Percentiles rank a stretch among this genome's conserved stretches.
These are phyloP conservation scores for Eumaeus atala DNA, from an alignment of 1,140 invertebrate genomes.

Conservation along the genomic window DNA sequence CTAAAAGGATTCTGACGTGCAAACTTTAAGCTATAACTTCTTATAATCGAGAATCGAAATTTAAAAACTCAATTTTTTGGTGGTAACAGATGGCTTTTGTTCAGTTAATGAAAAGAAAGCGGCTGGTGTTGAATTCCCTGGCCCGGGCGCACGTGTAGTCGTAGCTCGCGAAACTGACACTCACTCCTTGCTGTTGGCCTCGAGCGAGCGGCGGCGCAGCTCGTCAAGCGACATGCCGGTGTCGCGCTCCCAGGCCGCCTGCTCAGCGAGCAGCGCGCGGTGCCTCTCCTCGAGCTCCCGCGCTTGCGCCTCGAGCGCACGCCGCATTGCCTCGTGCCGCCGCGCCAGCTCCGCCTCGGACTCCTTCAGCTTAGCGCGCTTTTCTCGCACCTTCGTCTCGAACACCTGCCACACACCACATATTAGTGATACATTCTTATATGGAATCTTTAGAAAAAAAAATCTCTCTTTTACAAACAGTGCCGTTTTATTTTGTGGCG, in stretches of 20 bases:
- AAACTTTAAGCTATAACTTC: too few relatives aligned
- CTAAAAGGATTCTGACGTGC: not conserved
- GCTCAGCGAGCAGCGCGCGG: conserved; percentile 90
- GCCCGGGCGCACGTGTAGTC: too few relatives aligned
- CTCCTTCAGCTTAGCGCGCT: conserved; percentile 94
- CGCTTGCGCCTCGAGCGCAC: conserved; percentile 88
- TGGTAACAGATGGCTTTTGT: too few relatives aligned
- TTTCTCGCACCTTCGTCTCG: conserved; percentile 91
- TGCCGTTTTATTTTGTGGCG: too few relatives aligned
- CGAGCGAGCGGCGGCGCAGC: conserved; percentile 85
- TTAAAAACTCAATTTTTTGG: too few relatives aligned
- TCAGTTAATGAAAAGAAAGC: too few relatives aligned
- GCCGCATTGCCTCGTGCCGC: conserved; percentile 77
- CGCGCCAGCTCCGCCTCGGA: conserved; percentile 87
- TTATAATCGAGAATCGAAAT: too few relatives aligned
- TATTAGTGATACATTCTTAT: not conserved
- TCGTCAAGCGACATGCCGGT: conserved; percentile 92
- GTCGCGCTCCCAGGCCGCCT: conserved; percentile 90
- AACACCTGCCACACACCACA: conserved; percentile 67
- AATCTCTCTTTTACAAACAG: too few relatives aligned
- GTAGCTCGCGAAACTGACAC: conserved; percentile 42
- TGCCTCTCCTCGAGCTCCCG: conserved; percentile 93
- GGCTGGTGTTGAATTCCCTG: too few relatives aligned
- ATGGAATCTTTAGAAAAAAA: too few relatives aligned
- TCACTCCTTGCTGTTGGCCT: conserved; percentile 91